Percentiles rank a stretch among this genome's conserved stretches.
phyloP scores from a whole-genome alignment of 2,888 invertebrate genomes.

The Xestia rhomboidea region DNA sequence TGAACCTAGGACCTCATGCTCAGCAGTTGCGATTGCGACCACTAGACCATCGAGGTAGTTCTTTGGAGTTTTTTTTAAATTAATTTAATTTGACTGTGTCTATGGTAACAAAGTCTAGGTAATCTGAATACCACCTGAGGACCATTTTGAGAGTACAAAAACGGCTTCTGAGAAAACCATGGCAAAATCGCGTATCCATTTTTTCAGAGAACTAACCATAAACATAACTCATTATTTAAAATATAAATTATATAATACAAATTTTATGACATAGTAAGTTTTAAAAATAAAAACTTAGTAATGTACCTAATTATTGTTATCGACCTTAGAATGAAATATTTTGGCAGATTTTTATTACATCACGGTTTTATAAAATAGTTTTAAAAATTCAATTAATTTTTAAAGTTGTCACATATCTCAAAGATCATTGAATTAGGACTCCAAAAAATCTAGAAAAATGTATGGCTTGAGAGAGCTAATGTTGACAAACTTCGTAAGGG shows the following conservation, averaged over 20 bases:
- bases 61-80: background rate
- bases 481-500: constrained; percentile 3
- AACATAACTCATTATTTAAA: constrained; percentile 13
- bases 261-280: constrained; percentile 30
- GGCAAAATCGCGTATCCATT: constrained; percentile 13
- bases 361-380: constrained; percentile 23
- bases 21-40: too few species aligned
- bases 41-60: too few species aligned
- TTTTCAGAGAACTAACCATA: constrained; percentile 28
- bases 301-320: constrained; percentile 24
- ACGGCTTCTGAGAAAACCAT: background rate
- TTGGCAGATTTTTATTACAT: constrained; percentile 47
- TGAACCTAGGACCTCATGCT: too few species aligned
- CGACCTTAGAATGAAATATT: constrained; percentile 33
- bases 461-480: constrained; percentile 46
- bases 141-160: constrained; percentile 15
- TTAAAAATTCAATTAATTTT: constrained; percentile 2
- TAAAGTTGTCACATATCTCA: constrained; percentile 22
- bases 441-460: constrained; percentile 48
- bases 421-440: constrained; percentile 49
- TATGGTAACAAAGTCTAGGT: background rate
- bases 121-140: background rate
- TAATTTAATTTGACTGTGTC: background rate
- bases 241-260: constrained; percentile 22
- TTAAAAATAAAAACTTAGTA: constrained; percentile 52